A percentile compares a stretch with the other conserved stretches of the same genome.
phyloP scores from a whole-genome alignment of 1,140 invertebrate genomes.

The Dinoponera quadriceps region DNA sequence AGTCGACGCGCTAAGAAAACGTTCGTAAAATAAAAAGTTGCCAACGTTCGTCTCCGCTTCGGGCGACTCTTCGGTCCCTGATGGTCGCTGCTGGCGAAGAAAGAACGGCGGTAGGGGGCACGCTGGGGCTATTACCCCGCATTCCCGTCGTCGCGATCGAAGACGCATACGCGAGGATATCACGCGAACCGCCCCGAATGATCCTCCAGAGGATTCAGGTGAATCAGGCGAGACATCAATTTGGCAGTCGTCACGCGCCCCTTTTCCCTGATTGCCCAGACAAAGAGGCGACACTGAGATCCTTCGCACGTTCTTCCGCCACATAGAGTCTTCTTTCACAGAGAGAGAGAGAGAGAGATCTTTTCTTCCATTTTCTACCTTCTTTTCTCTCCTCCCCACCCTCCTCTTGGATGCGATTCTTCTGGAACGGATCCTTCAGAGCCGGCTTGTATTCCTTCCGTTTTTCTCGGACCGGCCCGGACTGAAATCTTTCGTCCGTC shows the following conservation, averaged over 20 bases:
- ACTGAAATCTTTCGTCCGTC: not conserved
- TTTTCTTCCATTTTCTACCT: not conserved
- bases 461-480: not conserved
- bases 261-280: conserved; percentile 35
- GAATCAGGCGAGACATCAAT: conserved; percentile 28
- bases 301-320: conserved; percentile 1
- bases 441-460: conserved; percentile 16
- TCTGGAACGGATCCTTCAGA: conserved; percentile 27
- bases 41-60: not conserved
- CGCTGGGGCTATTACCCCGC: conserved; percentile 10
- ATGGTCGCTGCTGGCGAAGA: not conserved
- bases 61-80: conserved; percentile 14
- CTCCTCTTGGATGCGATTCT: not conserved
- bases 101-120: not conserved
- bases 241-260: conserved; percentile 2
- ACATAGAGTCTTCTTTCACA: too few relatives aligned
- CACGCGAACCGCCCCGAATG: not conserved
- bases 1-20: too few relatives aligned
- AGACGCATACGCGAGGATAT: not conserved
- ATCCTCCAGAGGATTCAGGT: conserved; percentile 16
- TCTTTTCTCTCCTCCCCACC: not conserved
- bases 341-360: not conserved
- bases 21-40: too few relatives aligned
- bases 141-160: not conserved
- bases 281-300: conserved; percentile 19